Percentiles rank a stretch among this genome's conserved stretches.
Conservation (phyloP, 2,888 invertebrate species). For the Sisyra terminalis region DNA sequence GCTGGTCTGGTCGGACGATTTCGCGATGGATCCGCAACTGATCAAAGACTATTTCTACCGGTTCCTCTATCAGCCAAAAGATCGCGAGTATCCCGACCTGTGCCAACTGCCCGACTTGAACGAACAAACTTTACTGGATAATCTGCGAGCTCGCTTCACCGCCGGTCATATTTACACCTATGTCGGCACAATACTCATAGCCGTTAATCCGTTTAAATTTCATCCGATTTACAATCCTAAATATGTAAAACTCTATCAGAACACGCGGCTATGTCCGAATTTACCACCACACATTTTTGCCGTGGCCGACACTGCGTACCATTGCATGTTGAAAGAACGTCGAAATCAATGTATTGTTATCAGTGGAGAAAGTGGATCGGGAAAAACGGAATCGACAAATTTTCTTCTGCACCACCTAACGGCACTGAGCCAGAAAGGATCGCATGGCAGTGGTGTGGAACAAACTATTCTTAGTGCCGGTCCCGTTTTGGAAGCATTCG, state of each 20-base stretch:
- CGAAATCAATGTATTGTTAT: conserved; percentile 92
- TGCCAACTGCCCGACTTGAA: conserved; percentile 92
- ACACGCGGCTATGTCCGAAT: conserved; percentile 76
- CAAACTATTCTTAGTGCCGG: conserved; percentile 92
- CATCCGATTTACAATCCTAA: conserved; percentile 97
- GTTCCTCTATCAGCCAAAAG: conserved; percentile 81
- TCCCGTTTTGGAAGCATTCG: conserved; percentile 92
- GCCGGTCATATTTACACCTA: conserved; percentile 93
- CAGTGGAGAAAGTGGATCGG: conserved; percentile 88
- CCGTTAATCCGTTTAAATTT: conserved; percentile 87
- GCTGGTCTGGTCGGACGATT: conserved; percentile 75
- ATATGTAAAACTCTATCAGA: conserved; percentile 90
- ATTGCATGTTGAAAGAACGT: conserved; percentile 82
- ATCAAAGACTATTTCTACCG: conserved; percentile 84
- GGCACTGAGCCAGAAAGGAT: conserved; percentile 86
- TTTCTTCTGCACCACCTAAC: conserved; percentile 89
- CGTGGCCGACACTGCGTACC: conserved; percentile 85
- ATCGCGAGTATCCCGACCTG: conserved; percentile 88
- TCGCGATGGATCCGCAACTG: conserved; percentile 78
- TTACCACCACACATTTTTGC: conserved; percentile 95
- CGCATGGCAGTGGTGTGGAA: conserved; percentile 89
- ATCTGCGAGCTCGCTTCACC: conserved; percentile 73
- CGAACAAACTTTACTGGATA: conserved; percentile 82
- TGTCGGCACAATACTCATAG: conserved; percentile 88
- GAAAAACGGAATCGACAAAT: conserved; percentile 94